phyloP scores from a whole-genome alignment of 2,797 vertebrate genomes.

The Fundulus diaphanus region DNA sequence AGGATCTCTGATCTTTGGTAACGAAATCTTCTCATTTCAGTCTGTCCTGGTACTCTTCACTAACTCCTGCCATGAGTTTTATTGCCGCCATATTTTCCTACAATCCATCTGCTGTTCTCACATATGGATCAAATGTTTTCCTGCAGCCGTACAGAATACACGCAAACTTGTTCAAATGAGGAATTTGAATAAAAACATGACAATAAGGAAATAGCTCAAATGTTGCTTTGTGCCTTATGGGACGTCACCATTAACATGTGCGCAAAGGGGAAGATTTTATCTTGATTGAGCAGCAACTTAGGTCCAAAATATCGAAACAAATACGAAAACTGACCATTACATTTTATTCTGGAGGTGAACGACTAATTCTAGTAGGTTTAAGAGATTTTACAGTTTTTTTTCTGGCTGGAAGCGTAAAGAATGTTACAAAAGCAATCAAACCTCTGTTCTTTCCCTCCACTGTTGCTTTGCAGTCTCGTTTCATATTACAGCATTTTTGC shows the following conservation, averaged over 20 bases:
- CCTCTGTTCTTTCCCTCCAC: neutral
- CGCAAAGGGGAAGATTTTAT: neutral
- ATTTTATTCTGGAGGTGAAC: neutral
- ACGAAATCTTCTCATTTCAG: neutral
- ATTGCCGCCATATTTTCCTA: neutral
- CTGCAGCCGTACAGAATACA: neutral
- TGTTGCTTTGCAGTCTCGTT: neutral
- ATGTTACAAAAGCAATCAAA: neutral
- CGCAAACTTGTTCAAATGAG: neutral
- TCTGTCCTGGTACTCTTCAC: neutral
- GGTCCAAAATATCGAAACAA: neutral
- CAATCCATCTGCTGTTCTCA: neutral
- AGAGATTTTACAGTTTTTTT: neutral
- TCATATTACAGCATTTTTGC: constrained; percentile 4
- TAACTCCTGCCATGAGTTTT: neutral
- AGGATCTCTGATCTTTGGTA: neutral
- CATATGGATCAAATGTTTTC: neutral
- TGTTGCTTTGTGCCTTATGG: neutral
- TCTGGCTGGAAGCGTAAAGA: neutral
- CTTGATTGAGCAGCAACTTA: neutral
- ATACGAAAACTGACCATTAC: neutral
- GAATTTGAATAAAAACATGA: neutral
- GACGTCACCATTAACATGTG: neutral
- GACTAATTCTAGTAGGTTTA: neutral
- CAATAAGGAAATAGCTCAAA: neutral